A percentile compares a stretch with the other conserved stretches of the same genome.
Conservation (phyloP, 2,797 vertebrate species). For the Cryptoprocta ferox region DNA sequence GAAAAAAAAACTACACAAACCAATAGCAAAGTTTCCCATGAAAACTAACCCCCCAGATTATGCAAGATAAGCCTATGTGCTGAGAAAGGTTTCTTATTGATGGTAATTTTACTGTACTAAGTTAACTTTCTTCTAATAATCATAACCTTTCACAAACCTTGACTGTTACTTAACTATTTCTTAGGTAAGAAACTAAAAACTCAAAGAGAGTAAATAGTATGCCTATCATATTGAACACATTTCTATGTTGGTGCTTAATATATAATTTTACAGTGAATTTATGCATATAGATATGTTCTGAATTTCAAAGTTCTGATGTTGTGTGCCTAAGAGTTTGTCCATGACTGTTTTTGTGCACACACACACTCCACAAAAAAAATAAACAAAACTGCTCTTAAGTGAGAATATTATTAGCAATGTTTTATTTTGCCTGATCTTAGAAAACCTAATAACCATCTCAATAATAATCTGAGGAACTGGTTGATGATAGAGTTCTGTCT, state of each 20-base stretch:
- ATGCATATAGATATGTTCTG: neutral
- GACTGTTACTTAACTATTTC: neutral
- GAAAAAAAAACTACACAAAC: neutral
- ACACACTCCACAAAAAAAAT: neutral
- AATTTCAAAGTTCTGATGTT: neutral
- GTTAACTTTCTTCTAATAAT: neutral
- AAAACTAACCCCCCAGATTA: neutral
- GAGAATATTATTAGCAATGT: neutral
- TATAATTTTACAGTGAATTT: neutral
- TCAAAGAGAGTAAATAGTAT: conserved; percentile 2
- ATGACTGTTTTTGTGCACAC: neutral
- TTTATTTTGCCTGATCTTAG: conserved; percentile 16
- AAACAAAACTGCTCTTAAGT: neutral
- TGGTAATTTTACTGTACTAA: neutral
- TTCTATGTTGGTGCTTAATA: neutral
- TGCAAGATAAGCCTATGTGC: neutral
- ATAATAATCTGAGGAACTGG: neutral
- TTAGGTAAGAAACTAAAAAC: neutral
- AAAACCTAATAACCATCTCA: neutral
- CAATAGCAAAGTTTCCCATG: neutral
- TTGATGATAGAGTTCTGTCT: neutral
- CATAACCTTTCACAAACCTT: neutral
- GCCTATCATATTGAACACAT: neutral
- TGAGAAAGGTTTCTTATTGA: neutral
- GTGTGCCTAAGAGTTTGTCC: neutral